Evolutionary conservation across 2,113 vertebrate genomes (phyloP).

Genomic region (Cinclus mexicanus): DNA sequence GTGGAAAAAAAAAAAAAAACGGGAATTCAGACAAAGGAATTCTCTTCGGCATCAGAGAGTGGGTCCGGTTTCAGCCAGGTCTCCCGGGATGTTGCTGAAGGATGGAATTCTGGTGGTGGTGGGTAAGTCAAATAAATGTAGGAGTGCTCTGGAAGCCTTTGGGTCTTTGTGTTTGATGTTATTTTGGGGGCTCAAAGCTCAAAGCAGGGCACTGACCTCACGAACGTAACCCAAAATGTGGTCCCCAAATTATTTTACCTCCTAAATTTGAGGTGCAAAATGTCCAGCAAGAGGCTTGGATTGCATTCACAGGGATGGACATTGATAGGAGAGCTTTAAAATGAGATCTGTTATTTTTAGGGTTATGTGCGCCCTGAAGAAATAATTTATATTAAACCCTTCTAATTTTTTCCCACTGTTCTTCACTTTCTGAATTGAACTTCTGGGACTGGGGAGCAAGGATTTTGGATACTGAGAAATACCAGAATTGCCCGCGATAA

Average conservation of each 20-base stretch:
- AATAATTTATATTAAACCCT: not conserved
- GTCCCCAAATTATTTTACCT: not conserved
- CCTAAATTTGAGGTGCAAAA: not conserved
- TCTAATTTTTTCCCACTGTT: not conserved
- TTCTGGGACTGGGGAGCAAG: not conserved
- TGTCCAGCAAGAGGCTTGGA: not conserved
- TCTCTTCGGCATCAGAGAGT: not conserved
- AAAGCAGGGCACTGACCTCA: not conserved
- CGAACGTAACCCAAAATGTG: accelerated
- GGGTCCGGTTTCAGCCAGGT: not conserved
- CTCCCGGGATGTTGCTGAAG: not conserved
- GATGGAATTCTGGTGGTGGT: not conserved
- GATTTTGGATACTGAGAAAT: not conserved
- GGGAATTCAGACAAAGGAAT: conserved; percentile 43
- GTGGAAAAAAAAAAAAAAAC: not conserved
- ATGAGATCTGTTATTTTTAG: not conserved
- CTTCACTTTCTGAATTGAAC: not conserved
- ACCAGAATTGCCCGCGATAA: not conserved
- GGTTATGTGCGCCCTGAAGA: not conserved
- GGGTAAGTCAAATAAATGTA: not conserved
- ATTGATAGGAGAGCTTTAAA: not conserved
- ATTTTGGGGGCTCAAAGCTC: not conserved
- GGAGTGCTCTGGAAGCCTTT: not conserved
- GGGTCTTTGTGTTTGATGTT: not conserved
- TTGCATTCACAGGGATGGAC: not conserved